Evolutionary conservation across 2,888 invertebrate genomes (phyloP), one percentile per base, ranked within the genome.

Genomic region (Acleris holmiana): DNA sequence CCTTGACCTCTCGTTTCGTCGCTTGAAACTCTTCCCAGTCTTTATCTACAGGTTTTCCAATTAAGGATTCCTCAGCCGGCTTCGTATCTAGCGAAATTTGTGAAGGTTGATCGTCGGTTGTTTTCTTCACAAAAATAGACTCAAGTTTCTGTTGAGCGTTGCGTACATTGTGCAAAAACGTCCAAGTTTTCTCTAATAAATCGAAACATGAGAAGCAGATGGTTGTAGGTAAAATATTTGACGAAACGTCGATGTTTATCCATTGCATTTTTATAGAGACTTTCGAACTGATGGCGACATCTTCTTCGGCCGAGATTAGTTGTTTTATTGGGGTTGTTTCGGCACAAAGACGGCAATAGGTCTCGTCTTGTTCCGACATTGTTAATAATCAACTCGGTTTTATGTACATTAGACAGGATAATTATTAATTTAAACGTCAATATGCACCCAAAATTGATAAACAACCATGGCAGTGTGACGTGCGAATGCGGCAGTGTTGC

Each of bases 141-240:
- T 73, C 61, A 55, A 92, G 73, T 79, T 88, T 91, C 0, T 72
- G 70, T 67, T 92, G 92, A 2, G 92, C 91, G 1, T 74, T 69
- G 15, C 90, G 79, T 0, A 89, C 86, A 21, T 82, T 85, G 67
- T 88, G 83, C 10, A 92, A 71, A 68, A 92, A 92, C 8, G 76
- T 69, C 86, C 89, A 92, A 1, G 91, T 90, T 68, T 88, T 85
- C 73, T 91, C 91, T 61, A 92, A 71, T 54, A 82, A 74, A 68
- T 91, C 91, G 73, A 89, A 91, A 70, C 92, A 92, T 3, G 90
- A 82, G 69, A 85, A 92, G 69, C 92, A 92, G 67, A 91, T 90
- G 2, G 86, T 82, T 18, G 79, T 86, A 4, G 92, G 92, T 21
- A 91, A 80, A 6, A 65, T 64, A 69, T 77, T 78, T 10, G 77